Evolutionary conservation across 2,888 invertebrate species (phyloP).

Genomic region (Phengaris alcon): DNA sequence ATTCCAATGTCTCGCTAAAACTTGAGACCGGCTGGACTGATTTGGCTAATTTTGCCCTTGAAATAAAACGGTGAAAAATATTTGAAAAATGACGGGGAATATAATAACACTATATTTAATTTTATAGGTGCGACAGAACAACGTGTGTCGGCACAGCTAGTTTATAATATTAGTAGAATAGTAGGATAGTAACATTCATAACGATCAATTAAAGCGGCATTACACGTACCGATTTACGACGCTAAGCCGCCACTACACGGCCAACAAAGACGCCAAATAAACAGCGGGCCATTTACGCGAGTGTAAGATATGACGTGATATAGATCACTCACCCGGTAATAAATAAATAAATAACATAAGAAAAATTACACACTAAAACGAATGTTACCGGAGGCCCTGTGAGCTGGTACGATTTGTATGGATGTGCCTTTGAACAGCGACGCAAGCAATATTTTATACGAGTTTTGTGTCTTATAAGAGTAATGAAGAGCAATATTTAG

Average conservation of each 20-base stretch:
- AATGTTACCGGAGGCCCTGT: constrained; percentile 76
- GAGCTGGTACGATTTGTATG: constrained; percentile 48
- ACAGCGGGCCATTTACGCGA: constrained; percentile 76
- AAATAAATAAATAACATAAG: constrained; percentile 80
- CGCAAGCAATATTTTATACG: background rate
- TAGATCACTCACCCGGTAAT: constrained; percentile 78
- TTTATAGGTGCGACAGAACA: no score
- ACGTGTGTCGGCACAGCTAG: no score
- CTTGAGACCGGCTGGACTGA: no score
- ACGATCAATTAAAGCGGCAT: constrained; percentile 10
- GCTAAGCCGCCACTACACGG: constrained; percentile 45
- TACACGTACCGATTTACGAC: constrained; percentile 28
- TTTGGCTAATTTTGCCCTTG: no score
- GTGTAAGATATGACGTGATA: constrained; percentile 79
- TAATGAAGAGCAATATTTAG: no score
- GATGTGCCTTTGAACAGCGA: constrained; percentile 41
- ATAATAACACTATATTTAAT: no score
- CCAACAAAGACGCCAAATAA: constrained; percentile 57
- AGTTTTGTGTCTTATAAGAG: no score
- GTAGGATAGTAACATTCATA: background rate
- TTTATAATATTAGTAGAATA: no score
- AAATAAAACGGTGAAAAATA: no score
- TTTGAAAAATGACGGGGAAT: no score
- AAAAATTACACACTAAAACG: constrained; percentile 79
- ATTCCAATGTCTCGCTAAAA: no score